Percentiles rank a stretch among this genome's conserved stretches.
These are phyloP conservation scores for Sycobia sp. DNA, from an alignment of 1,140 invertebrate species.

Conservation along the genomic window DNA sequence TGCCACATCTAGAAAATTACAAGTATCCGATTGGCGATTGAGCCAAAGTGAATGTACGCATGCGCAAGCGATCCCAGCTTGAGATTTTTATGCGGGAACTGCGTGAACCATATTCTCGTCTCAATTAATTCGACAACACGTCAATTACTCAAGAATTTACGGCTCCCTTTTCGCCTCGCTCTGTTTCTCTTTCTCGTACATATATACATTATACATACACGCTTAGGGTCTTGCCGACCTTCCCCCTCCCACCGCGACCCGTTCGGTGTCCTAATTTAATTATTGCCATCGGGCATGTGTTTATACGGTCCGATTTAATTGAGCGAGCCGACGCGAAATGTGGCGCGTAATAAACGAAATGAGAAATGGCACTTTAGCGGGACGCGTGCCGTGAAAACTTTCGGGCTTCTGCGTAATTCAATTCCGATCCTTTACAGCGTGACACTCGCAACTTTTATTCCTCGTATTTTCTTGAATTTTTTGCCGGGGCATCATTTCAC, in stretches of 20 bases:
- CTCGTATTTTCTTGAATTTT: too few species aligned
- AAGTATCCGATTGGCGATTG: too few species aligned
- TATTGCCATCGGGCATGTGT: background rate
- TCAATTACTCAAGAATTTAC: slow-evolving; percentile 3
- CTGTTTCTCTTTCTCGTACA: too few species aligned
- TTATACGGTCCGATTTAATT: slow-evolving; percentile 14
- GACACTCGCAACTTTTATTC: too few species aligned
- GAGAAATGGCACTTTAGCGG: slow-evolving; percentile 15
- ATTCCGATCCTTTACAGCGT: too few species aligned
- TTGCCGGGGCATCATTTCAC: background rate
- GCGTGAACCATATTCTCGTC: background rate
- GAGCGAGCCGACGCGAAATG: background rate
- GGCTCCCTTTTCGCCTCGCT: background rate
- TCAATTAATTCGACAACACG: slow-evolving; percentile 6
- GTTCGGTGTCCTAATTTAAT: slow-evolving; percentile 9
- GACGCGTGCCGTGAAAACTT: background rate
- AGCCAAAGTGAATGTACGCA: too few species aligned
- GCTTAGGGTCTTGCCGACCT: too few species aligned
- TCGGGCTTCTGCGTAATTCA: background rate
- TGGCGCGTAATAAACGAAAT: slow-evolving; percentile 12
- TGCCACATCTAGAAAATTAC: too few species aligned
- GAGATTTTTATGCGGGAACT: background rate
- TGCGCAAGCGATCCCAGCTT: too few species aligned
- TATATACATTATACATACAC: too few species aligned
- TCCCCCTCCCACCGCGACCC: background rate